Conservation (phyloP, 2,113 vertebrate genomes). For the Catharus bicknelli region DNA sequence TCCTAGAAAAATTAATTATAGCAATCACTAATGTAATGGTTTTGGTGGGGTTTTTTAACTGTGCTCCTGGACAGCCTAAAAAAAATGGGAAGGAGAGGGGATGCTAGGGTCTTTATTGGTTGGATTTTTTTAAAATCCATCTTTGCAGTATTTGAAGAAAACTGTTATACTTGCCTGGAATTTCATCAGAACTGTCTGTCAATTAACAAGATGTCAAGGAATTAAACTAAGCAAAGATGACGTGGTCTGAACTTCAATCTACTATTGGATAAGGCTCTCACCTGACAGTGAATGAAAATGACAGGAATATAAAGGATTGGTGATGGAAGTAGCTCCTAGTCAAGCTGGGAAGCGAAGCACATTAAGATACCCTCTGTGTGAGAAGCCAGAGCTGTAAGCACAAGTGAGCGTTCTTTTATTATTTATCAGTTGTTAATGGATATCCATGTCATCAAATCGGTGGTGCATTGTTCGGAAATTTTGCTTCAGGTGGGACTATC, state of each 20-base stretch:
- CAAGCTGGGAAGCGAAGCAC: neutral
- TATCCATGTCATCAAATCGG: accelerated
- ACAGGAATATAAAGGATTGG: neutral
- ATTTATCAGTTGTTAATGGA: neutral
- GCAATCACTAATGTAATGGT: neutral
- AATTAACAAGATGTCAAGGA: neutral
- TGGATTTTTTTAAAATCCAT: neutral
- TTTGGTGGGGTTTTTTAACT: neutral
- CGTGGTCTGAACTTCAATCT: neutral
- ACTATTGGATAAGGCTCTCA: neutral
- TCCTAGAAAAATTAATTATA: neutral
- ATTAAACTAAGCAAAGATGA: neutral
- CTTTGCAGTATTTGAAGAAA: neutral
- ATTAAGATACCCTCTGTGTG: neutral
- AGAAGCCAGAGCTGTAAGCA: neutral
- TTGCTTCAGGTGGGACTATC: neutral
- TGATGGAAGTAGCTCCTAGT: neutral
- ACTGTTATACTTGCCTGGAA: neutral
- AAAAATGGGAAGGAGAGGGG: neutral
- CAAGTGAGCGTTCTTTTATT: neutral
- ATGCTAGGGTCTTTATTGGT: neutral
- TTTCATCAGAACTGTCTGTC: neutral
- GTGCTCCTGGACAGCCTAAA: neutral
- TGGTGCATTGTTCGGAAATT: neutral
- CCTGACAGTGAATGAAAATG: neutral